Evolutionary conservation across 2,797 vertebrate species (phyloP), one percentile per base, ranked within the genome.

Genomic region (Gymnothorax reevesii): DNA sequence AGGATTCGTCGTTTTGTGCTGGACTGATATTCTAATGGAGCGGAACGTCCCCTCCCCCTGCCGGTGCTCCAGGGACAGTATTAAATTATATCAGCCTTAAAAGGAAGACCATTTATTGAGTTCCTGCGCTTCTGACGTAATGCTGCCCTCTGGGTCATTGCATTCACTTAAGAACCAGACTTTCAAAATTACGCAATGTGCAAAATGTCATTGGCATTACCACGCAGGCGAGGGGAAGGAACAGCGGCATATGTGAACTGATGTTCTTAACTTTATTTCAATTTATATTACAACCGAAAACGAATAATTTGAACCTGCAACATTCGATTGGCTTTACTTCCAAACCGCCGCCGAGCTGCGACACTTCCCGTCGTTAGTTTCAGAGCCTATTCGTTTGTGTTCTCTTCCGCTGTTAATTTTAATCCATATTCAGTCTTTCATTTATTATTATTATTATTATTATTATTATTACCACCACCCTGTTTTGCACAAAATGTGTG

Each of bases 171-270:
- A 84, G 66, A 60, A 85, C 86, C 82, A 54, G 82, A 8, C 86
- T 27, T 83, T 60, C 25, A 64, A 80, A 92, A 92, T 88, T 91
- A 91, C 92, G 93, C 93, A 93, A 62, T 93, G 92, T n/a, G 57
- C 55, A n/a, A n/a, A 83, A 60, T 33, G 57, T 83, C n/a, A 83
- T 13, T 15, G 91, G 90, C 84, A 55, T 89, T 87, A 92, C 90
- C 88, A 83, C 87, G 75, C 87, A 86, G 13, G n/a, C 57, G 17
- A n/a, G 33, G 13, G 33, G 12, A 82, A 82, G 17, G 52, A 22
- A 52, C 20, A 8, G 52, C 9, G 20, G 55, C 7, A 57, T 60
- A 33, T 59, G n/a, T 27, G 33, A 83, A 27, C 80, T 17, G 80
- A 20, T 55, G 25, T 82, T 57, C 27, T 57, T 12, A 9, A 59